These are phyloP conservation scores for Hippocampus guttulatus DNA, from an alignment of 2,113 vertebrate species.

Conservation along the genomic window DNA sequence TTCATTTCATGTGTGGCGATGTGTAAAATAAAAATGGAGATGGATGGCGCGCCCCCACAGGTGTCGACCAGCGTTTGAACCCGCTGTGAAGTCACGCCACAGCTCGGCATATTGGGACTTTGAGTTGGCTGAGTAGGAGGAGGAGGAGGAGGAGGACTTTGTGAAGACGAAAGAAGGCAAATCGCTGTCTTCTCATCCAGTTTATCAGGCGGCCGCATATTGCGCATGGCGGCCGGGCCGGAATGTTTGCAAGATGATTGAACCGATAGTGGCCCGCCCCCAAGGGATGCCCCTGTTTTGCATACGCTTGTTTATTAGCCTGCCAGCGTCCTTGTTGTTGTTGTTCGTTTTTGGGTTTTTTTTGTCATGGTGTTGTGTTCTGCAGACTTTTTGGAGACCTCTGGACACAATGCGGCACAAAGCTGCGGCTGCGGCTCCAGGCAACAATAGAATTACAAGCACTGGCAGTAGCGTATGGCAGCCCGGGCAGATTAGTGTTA, in stretches of 20 bases:
- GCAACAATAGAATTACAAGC: slow-evolving; percentile 35
- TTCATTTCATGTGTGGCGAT: neutral
- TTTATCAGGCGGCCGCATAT: slow-evolving; percentile 54
- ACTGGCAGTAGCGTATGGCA: slow-evolving; percentile 15
- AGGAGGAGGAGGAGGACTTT: neutral
- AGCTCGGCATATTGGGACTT: neutral
- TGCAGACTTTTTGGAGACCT: slow-evolving; percentile 23
- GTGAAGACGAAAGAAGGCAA: neutral
- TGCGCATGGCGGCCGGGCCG: slow-evolving; percentile 13
- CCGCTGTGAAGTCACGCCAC: neutral
- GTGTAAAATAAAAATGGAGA: neutral
- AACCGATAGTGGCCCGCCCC: neutral
- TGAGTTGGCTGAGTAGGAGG: neutral
- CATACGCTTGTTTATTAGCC: neutral
- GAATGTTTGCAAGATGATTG: neutral
- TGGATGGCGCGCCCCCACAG: neutral
- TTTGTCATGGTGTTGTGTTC: neutral
- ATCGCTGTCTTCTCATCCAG: slow-evolving; percentile 4
- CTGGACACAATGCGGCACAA: slow-evolving; percentile 17
- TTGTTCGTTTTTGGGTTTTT: neutral
- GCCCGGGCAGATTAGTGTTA: slow-evolving; percentile 29
- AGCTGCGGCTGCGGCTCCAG: slow-evolving; percentile 5
- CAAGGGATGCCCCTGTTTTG: neutral
- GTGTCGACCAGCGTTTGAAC: slow-evolving; percentile 14
- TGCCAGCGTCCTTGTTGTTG: neutral